Percentiles rank a stretch among this genome's conserved stretches.
Conservation (phyloP, 2,888 invertebrate genomes). For the Andrena praecox region DNA sequence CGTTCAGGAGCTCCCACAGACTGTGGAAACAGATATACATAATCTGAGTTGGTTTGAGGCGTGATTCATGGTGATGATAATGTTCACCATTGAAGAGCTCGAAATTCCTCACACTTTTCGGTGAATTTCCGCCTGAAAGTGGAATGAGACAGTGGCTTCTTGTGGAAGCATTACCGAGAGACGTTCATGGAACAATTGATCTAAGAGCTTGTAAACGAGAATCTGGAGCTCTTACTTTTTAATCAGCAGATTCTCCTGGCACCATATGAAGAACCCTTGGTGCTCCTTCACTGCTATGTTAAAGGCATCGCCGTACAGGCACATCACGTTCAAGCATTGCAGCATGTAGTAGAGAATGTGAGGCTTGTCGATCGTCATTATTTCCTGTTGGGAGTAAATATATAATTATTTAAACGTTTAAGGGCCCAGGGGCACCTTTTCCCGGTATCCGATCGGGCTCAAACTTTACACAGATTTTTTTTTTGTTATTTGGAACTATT, state of each 20-base stretch:
- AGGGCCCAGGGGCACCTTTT: not conserved
- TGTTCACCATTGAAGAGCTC: no score
- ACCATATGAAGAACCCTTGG: slow-evolving; percentile 97
- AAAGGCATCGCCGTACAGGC: slow-evolving; percentile 97
- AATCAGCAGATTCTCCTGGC: slow-evolving; percentile 97
- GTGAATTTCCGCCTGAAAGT: slow-evolving; percentile 22
- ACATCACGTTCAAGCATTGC: slow-evolving; percentile 95
- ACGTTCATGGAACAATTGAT: no score
- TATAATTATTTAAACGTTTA: no score
- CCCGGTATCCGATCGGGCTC: no score
- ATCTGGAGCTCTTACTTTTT: slow-evolving; percentile 90
- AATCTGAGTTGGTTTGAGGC: not conserved
- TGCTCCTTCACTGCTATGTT: slow-evolving; percentile 94
- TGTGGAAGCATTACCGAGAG: no score
- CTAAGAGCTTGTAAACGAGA: not conserved
- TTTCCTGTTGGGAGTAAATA: slow-evolving; percentile 86
- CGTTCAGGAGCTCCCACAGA: slow-evolving; percentile 96
- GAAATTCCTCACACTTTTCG: slow-evolving; percentile 15
- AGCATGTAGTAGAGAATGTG: slow-evolving; percentile 97
- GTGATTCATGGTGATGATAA: no score
- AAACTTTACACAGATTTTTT: no score
- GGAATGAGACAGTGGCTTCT: not conserved
- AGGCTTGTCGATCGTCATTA: slow-evolving; percentile 93
- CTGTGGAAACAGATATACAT: slow-evolving; percentile 85
- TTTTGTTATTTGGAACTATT: no score